A percentile compares a stretch with the other conserved stretches of the same genome.
Conservation (phyloP, 1,140 invertebrate species). For the Drosophila truncata region DNA sequence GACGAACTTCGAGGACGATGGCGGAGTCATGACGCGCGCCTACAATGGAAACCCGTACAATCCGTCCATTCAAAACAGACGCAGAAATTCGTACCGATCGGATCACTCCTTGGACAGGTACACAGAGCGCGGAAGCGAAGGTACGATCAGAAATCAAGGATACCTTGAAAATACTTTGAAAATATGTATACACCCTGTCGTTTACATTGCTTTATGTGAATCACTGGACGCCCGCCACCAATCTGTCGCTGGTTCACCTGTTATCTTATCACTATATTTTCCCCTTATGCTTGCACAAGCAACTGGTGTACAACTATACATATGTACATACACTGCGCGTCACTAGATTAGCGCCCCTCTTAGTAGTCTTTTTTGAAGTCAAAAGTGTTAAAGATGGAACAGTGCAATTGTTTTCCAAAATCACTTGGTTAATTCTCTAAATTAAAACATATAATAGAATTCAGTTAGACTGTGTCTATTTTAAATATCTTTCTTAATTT, state of each 20-base stretch:
- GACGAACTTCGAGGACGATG: slow-evolving; percentile 85
- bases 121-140: slow-evolving; percentile 80
- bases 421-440: too few relatives aligned
- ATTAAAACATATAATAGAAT: too few relatives aligned
- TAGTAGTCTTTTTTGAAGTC: too few relatives aligned
- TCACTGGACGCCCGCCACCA: slow-evolving; percentile 39
- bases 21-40: slow-evolving; percentile 79
- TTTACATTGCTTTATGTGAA: slow-evolving; percentile 41
- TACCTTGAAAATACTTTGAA: too few relatives aligned
- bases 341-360: too few relatives aligned
- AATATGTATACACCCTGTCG: slow-evolving; percentile 19
- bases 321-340: too few relatives aligned
- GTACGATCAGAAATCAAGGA: slow-evolving; percentile 51
- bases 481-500: too few relatives aligned
- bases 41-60: slow-evolving; percentile 81
- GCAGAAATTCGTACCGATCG: slow-evolving; percentile 74
- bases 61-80: slow-evolving; percentile 64
- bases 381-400: too few relatives aligned
- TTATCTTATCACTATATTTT: slow-evolving; percentile 62
- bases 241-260: slow-evolving; percentile 24
- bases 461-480: too few relatives aligned
- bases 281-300: slow-evolving; percentile 33
- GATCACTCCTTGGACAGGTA: slow-evolving; percentile 84
- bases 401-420: too few relatives aligned
- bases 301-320: slow-evolving; percentile 12